phyloP scores from a whole-genome alignment of 2,113 vertebrate species.

The Nothobranchius furzeri region DNA sequence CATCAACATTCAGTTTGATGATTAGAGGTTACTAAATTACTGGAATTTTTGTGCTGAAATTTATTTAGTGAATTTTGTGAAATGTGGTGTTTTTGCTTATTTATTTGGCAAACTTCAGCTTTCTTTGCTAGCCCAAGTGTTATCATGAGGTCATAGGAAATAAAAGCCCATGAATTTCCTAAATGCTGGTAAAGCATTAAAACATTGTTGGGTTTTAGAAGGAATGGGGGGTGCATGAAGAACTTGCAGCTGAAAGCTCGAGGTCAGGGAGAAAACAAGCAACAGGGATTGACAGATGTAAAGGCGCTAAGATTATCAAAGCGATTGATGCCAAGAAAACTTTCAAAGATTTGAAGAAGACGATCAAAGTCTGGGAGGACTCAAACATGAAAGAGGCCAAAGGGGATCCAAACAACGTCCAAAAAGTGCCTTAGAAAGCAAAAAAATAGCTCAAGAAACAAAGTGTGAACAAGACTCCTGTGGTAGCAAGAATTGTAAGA shows the following conservation, averaged over 20 bases:
- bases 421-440: slow-evolving; percentile 8
- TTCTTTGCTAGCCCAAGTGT: not conserved
- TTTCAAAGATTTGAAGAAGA: slow-evolving; percentile 5
- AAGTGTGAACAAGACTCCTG: slow-evolving; percentile 24
- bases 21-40: no score
- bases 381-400: slow-evolving; percentile 32
- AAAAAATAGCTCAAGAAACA: slow-evolving; percentile 17
- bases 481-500: not conserved
- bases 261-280: slow-evolving; percentile 34
- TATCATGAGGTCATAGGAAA: not conserved
- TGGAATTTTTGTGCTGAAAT: no score
- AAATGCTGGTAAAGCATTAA: not conserved
- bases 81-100: not conserved
- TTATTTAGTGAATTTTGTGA: no score
- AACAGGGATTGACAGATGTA: slow-evolving; percentile 10
- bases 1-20: no score
- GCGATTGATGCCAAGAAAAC: slow-evolving; percentile 10
- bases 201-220: slow-evolving; percentile 2
- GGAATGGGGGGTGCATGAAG: not conserved
- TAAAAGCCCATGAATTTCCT: slow-evolving; percentile 12
- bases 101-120: not conserved
- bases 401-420: slow-evolving; percentile 18
- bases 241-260: slow-evolving; percentile 3
- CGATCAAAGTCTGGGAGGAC: slow-evolving; percentile 10
- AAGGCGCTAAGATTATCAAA: slow-evolving; percentile 17